A percentile compares a stretch with the other conserved stretches of the same genome.
Evolutionary conservation across 2,113 vertebrate genomes (phyloP).

Genomic region (human): DNA sequence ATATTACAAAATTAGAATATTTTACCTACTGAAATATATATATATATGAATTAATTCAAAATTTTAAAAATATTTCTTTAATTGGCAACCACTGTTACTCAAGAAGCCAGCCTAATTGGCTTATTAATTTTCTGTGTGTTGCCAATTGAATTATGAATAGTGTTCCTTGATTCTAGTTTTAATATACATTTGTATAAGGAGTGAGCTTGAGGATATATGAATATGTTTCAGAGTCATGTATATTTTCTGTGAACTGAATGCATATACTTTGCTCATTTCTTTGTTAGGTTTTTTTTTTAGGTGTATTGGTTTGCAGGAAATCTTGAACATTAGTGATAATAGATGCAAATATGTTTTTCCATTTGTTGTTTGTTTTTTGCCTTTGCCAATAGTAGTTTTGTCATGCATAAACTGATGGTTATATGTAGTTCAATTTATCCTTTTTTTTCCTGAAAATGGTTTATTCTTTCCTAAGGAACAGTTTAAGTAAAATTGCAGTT

Average conservation of each 20-base stretch:
- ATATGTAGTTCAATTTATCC: not conserved
- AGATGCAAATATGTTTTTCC: not conserved
- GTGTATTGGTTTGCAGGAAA: not conserved
- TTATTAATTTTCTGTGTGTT: not conserved
- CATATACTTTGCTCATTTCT: not conserved
- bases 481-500: not conserved
- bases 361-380: not conserved
- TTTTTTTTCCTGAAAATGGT: not conserved
- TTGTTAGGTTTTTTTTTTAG: not conserved
- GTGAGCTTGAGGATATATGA: not conserved
- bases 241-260: not conserved
- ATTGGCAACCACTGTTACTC: not conserved
- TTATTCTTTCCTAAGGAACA: not conserved
- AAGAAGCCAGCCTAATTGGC: not conserved
- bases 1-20: not conserved
- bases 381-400: not conserved
- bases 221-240: not conserved
- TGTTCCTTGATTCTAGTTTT: not conserved
- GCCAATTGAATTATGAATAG: not conserved
- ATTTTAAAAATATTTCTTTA: not conserved
- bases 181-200: not conserved
- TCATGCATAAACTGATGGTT: not conserved
- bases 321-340: not conserved
- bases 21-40: not conserved
- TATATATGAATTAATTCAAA: not conserved